A percentile compares a stretch with the other conserved stretches of the same genome.
Evolutionary conservation across 2,113 vertebrate species (phyloP).

Genomic region (Engystomops pustulosus): DNA sequence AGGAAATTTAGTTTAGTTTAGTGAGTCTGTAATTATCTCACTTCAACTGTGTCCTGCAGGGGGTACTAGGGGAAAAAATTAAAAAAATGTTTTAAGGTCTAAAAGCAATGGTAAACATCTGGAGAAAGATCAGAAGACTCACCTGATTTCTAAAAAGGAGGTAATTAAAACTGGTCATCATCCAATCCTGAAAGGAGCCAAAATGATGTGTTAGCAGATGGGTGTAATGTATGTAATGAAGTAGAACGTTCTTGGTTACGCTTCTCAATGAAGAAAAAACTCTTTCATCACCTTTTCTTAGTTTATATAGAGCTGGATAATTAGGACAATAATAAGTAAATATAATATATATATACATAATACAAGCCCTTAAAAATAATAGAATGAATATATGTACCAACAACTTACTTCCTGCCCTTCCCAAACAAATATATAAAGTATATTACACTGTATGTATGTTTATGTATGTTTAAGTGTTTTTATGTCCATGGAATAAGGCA

Average conservation of each 20-base stretch:
- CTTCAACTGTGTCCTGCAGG: slow-evolving; percentile 38
- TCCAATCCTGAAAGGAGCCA: not conserved
- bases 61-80: not conserved
- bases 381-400: no score
- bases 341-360: no score
- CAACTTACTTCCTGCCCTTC: no score
- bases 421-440: no score
- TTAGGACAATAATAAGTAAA: not conserved
- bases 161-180: not conserved
- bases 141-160: slow-evolving; percentile 10
- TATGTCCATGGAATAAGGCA: no score
- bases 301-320: not conserved
- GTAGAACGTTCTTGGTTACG: no score
- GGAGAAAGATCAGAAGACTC: not conserved
- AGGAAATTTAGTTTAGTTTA: slow-evolving; percentile 40
- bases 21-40: slow-evolving; percentile 40
- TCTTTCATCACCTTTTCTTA: no score
- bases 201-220: slow-evolving; percentile 12
- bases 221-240: not conserved
- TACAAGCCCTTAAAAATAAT: no score
- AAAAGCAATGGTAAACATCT: slow-evolving; percentile 30
- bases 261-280: not conserved
- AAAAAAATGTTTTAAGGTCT: not conserved
- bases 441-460: no score
- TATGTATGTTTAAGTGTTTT: no score